Conservation (phyloP, 2,113 vertebrate species). For the Turnix velox region DNA sequence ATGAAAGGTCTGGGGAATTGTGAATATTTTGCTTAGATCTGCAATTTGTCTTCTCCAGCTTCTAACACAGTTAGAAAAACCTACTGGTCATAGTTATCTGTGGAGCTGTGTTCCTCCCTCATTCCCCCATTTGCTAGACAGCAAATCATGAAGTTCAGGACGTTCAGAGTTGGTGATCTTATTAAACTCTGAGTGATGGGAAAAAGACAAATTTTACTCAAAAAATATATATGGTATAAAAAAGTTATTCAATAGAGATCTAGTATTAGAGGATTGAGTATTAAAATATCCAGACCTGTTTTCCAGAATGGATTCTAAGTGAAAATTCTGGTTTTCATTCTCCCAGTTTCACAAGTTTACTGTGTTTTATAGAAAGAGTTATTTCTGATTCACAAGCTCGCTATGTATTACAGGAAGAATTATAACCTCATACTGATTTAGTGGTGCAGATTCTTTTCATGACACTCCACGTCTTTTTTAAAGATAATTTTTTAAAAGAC, state of each 20-base stretch:
- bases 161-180: background rate
- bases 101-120: background rate
- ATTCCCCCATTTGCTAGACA: too few relatives aligned
- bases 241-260: background rate
- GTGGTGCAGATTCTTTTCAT: background rate
- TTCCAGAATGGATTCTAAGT: background rate
- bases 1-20: accelerated
- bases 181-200: background rate
- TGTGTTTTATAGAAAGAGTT: background rate
- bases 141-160: background rate
- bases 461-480: background rate
- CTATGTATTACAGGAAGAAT: background rate
- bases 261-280: background rate
- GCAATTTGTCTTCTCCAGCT: background rate
- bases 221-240: background rate
- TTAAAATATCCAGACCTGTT: background rate
- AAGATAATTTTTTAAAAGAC: background rate
- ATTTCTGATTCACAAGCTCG: background rate
- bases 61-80: background rate
- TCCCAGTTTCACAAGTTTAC: background rate
- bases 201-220: background rate
- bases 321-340: background rate
- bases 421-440: background rate
- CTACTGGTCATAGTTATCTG: background rate
- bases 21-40: background rate